Percentiles rank a stretch among this genome's conserved stretches.
Evolutionary conservation across 2,797 vertebrate genomes (phyloP).

Genomic region (Halcyon smyrnensis): DNA sequence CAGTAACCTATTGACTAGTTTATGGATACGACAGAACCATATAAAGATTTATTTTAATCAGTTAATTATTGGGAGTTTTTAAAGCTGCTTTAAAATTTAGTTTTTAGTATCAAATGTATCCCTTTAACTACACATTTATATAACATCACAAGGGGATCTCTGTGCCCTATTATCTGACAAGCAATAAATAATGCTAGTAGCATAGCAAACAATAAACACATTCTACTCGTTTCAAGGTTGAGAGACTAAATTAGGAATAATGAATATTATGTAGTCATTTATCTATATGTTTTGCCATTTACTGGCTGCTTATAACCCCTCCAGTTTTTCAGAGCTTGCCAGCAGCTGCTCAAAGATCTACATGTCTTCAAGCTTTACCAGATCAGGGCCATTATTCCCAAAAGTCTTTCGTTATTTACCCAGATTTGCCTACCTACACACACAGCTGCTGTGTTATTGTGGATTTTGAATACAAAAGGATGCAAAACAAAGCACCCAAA

Average conservation of each 20-base stretch:
- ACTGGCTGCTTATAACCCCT: neutral
- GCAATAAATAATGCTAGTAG: neutral
- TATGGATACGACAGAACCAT: neutral
- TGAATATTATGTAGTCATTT: neutral
- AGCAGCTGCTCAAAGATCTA: neutral
- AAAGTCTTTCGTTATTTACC: neutral
- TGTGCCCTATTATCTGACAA: neutral
- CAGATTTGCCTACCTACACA: neutral
- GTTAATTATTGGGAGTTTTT: neutral
- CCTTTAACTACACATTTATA: neutral
- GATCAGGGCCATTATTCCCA: neutral
- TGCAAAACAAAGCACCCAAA: neutral
- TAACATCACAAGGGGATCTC: neutral
- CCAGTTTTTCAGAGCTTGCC: neutral
- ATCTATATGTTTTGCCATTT: neutral
- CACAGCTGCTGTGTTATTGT: neutral
- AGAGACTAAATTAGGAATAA: conserved; percentile 19
- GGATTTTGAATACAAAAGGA: neutral
- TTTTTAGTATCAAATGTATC: neutral
- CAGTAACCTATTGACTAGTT: neutral
- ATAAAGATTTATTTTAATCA: neutral
- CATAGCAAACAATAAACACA: neutral
- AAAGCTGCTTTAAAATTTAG: neutral
- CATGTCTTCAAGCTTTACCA: neutral
- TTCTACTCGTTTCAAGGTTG: conserved; percentile 13